Evolutionary conservation across 2,888 invertebrate species (phyloP).

Genomic region (Artemia sinica): DNA sequence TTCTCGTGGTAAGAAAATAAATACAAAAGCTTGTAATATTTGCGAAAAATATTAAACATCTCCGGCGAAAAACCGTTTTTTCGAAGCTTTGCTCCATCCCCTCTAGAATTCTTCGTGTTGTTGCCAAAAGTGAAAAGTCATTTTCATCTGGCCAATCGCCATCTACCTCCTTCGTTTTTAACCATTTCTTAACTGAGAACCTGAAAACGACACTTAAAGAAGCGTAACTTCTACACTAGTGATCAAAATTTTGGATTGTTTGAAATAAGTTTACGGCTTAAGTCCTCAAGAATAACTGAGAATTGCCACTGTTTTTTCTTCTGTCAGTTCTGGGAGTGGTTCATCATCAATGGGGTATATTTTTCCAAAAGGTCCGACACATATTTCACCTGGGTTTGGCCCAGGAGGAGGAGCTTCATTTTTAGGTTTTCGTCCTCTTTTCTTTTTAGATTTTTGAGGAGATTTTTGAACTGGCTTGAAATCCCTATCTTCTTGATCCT

Average conservation of each 20-base stretch:
- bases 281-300: slow-evolving; percentile 4
- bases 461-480: neutral
- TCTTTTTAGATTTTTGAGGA: neutral
- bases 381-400: neutral
- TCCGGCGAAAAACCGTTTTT: too few species aligned
- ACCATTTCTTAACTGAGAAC: too few species aligned
- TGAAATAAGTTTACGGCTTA: neutral
- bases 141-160: too few species aligned
- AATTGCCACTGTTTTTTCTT: slow-evolving; percentile 14
- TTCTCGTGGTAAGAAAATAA: too few species aligned
- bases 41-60: too few species aligned
- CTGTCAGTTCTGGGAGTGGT: neutral
- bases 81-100: too few species aligned
- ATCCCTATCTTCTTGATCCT: neutral
- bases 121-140: too few species aligned
- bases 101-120: too few species aligned
- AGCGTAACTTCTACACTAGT: too few species aligned
- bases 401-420: neutral
- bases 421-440: slow-evolving; percentile 5
- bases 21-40: too few species aligned
- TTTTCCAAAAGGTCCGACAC: neutral
- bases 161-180: too few species aligned
- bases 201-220: too few species aligned
- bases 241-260: slow-evolving; percentile 1
- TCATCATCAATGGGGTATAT: neutral